These are phyloP conservation scores for Pseudomyrmex sp. DNA, from an alignment of 1,140 invertebrate species.

Conservation along the genomic window DNA sequence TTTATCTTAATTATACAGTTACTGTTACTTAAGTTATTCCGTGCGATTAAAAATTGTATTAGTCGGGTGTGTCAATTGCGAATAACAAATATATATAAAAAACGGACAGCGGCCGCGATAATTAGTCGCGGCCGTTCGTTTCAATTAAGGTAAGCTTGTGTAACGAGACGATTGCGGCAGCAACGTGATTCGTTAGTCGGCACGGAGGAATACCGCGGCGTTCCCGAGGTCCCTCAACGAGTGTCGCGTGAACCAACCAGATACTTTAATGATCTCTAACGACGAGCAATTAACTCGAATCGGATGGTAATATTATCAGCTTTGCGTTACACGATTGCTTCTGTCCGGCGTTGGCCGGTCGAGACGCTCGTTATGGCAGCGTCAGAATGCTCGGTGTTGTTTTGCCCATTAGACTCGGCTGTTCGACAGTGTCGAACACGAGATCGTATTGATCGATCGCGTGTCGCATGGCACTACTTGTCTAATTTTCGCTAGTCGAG, in stretches of 20 bases:
- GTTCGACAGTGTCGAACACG: conserved; percentile 45
- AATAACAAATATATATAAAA: conserved; percentile 43
- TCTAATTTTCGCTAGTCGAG: conserved; percentile 25
- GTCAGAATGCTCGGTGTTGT: conserved; percentile 70
- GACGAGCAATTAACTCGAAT: conserved; percentile 81
- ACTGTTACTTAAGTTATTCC: conserved; percentile 10
- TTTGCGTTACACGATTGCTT: conserved; percentile 74
- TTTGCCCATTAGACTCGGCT: conserved; percentile 75
- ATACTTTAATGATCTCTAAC: conserved; percentile 85
- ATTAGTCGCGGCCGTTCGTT: conserved; percentile 59
- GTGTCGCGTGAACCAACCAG: conserved; percentile 78
- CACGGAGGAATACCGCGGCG: conserved; percentile 63
- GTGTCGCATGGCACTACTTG: conserved; percentile 44
- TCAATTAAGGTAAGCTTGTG: conserved; percentile 63
- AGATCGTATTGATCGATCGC: conserved; percentile 37
- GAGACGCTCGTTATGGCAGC: conserved; percentile 49
- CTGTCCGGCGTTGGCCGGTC: conserved; percentile 4
- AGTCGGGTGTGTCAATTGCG: conserved; percentile 11
- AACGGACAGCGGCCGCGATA: conserved; percentile 50
- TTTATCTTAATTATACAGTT: conserved; percentile 33
- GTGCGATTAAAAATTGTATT: conserved; percentile 32
- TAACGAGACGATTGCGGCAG: conserved; percentile 70
- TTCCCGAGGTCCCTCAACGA: conserved; percentile 50
- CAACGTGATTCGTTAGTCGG: conserved; percentile 63
- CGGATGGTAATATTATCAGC: conserved; percentile 78